Base-by-base conservation (phyloP, 2,797 vertebrate genomes). In the Champsocephalus esox region DNA sequence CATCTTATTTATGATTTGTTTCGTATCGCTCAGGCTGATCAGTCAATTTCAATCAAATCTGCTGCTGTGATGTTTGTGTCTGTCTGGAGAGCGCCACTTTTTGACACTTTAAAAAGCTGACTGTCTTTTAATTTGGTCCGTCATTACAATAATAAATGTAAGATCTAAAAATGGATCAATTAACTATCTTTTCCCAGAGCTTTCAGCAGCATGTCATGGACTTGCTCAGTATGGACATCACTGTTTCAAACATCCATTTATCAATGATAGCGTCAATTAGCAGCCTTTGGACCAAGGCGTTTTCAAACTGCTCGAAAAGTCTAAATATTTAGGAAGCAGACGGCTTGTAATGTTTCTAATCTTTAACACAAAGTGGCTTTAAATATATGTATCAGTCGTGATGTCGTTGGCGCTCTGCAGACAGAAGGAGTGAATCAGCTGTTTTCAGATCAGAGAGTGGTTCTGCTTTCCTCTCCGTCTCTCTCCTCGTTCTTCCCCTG, bases 401-500 rank as follows among this genome's bases (percentile, higher is more conserved):
- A 3, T 49, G 50, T 50, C 2, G 12, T 8, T n/a, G 43, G 4
- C 21, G 4, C 46, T 73, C 34, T 44, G 17, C 41, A 7, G 48
- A 4, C 63, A 28, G 24, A 24, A 24, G 24, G 34, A 38, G 34
- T 8, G 34, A 38, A 38, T 9, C 34, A 38, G 17, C 49, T 13
- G 38, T 9, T 24, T 41, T 70, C 56, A 12, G 21, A 56, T 81
- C 66, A 81, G 45, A 77, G 9, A 3, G 55, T 78, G 0, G 16
- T 43, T 2, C 0, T 1, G 14, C 56, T 51, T 9, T 43, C 38
- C 0, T 48, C 2, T 3, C 5, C 2, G 2, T 50, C 13, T 0
- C 48, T 32, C 21, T 77, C 17, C 17, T 0, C 2, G 17, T 19
- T n/a, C 13, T 46, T 13, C 0, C 5, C 24, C 21, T 9, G 12